Percentiles rank a stretch among this genome's conserved stretches.
These are phyloP conservation scores for Macquaria ambigua DNA, from an alignment of 2,113 vertebrate genomes.

Conservation along the genomic window DNA sequence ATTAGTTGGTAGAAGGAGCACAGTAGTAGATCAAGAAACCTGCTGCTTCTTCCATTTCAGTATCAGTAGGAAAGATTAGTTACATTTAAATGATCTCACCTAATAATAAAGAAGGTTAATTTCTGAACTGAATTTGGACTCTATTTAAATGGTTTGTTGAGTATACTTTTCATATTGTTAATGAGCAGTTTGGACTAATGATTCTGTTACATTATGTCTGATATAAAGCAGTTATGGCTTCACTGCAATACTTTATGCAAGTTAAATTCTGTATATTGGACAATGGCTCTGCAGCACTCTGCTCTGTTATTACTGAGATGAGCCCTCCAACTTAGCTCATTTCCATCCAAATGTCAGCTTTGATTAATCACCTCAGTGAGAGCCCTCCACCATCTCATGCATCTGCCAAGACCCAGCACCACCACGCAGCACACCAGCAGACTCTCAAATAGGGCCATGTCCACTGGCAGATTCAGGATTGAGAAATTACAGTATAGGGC, in stretches of 20 bases:
- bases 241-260: slow-evolving; percentile 37
- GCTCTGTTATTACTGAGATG: slow-evolving; percentile 66
- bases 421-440: slow-evolving; percentile 49
- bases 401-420: slow-evolving; percentile 67
- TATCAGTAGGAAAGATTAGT: neutral
- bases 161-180: slow-evolving; percentile 23
- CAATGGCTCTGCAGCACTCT: slow-evolving; percentile 50
- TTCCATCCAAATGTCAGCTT: slow-evolving; percentile 79
- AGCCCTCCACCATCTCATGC: slow-evolving; percentile 66
- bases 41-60: neutral
- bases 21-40: neutral
- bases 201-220: slow-evolving; percentile 42
- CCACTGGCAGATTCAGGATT: slow-evolving; percentile 12
- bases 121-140: slow-evolving; percentile 1
- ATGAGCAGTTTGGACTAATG: slow-evolving; percentile 44
- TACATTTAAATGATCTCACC: neutral
- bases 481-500: slow-evolving; percentile 46
- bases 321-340: slow-evolving; percentile 71
- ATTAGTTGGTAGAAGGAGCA: neutral
- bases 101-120: slow-evolving; percentile 1
- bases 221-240: slow-evolving; percentile 29
- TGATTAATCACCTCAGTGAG: slow-evolving; percentile 81
- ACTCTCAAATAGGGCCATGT: slow-evolving; percentile 49
- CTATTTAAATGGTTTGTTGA: slow-evolving; percentile 33
- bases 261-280: slow-evolving; percentile 54